Conservation (phyloP, 2,797 vertebrate species). For the Petrocephalus schoutedeni region DNA sequence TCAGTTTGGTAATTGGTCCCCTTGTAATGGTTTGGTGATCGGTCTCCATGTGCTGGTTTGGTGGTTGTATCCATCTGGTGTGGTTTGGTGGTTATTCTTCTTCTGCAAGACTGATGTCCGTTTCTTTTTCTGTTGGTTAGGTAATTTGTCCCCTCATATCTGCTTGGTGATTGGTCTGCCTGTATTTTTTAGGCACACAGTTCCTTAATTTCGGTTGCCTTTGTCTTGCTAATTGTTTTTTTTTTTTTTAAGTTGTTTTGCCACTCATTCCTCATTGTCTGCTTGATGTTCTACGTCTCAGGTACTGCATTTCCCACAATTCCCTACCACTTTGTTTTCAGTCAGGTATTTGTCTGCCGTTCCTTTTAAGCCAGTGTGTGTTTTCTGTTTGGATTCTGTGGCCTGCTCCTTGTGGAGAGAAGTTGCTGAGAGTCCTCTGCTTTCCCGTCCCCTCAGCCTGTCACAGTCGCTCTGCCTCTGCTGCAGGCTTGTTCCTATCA, state of each 20-base stretch:
- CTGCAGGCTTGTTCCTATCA: constrained; percentile 11
- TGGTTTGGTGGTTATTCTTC: background rate
- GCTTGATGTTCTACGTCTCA: background rate
- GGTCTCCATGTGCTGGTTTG: background rate
- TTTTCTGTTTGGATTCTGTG: background rate
- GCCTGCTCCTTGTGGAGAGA: background rate
- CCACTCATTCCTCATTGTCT: background rate
- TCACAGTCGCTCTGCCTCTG: background rate
- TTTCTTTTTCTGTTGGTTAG: background rate
- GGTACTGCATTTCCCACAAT: background rate
- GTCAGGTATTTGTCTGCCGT: background rate
- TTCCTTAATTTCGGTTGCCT: background rate
- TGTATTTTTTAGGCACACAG: background rate
- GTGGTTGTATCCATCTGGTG: too few relatives aligned
- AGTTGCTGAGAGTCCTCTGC: background rate
- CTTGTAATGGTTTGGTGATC: background rate
- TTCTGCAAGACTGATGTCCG: background rate
- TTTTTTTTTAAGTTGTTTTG: background rate
- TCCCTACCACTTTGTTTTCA: background rate
- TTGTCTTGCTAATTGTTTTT: background rate
- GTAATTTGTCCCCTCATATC: too few relatives aligned
- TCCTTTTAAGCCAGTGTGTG: background rate
- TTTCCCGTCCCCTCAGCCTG: background rate
- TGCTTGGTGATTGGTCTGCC: background rate
- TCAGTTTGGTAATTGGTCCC: background rate